These are phyloP conservation scores for Heteractis magnifica DNA, from an alignment of 92 coral and sea anemone genomes.

Conservation along the genomic window DNA sequence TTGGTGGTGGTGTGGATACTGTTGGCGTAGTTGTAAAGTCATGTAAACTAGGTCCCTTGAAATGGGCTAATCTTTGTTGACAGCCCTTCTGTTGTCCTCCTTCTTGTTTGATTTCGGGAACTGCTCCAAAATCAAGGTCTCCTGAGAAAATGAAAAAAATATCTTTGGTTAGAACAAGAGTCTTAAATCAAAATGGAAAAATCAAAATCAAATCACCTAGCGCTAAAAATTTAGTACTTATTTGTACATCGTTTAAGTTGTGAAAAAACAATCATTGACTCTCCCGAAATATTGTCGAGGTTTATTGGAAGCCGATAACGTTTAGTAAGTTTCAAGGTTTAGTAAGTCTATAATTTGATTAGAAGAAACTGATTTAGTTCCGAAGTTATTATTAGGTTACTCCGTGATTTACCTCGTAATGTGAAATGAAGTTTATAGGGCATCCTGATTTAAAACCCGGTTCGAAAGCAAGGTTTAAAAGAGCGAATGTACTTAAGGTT, in stretches of 20 bases:
- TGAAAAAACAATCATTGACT: not conserved
- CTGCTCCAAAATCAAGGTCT: constrained; percentile 94
- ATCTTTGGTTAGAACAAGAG: constrained; percentile 26
- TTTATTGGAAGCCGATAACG: not conserved
- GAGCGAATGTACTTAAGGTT: not conserved
- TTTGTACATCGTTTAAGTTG: constrained; percentile 5
- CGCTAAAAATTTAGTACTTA: constrained; percentile 8
- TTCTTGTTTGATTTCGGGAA: constrained; percentile 95
- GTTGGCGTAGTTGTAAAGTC: constrained; percentile 85
- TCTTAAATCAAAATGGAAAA: not conserved
- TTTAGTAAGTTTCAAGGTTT: not conserved
- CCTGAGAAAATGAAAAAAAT: constrained; percentile 65
- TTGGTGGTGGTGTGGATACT: constrained; percentile 91
- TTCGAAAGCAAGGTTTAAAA: constrained; percentile 3
- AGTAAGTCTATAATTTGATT: constrained; percentile 11
- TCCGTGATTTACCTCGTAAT: constrained; percentile 21
- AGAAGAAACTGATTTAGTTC: constrained; percentile 11
- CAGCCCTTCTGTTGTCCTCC: constrained; percentile 75
- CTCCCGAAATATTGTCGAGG: constrained; percentile 1
- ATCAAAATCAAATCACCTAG: constrained; percentile 12
- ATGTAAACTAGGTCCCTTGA: constrained; percentile 91
- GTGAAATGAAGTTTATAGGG: constrained; percentile 25
- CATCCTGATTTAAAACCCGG: not conserved
- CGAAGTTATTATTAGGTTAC: constrained; percentile 1
- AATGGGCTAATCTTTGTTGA: constrained; percentile 90